Evolutionary conservation across 2,113 vertebrate species (phyloP), one percentile per base, ranked within the genome.

Genomic region (Mormyrus iriodes): DNA sequence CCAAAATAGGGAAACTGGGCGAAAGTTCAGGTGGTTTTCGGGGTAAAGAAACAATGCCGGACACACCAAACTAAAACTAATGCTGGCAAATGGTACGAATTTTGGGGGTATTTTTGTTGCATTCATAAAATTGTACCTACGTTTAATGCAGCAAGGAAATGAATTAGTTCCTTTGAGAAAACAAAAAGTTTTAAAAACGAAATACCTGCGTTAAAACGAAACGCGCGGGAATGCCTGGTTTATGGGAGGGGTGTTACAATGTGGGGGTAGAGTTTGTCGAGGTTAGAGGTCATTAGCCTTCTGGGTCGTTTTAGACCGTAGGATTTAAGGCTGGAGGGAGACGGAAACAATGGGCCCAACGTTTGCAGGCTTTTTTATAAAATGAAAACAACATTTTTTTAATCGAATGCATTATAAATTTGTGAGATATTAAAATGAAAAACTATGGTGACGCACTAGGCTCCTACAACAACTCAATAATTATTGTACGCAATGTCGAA

Each of bases 221-320:
- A 42, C 39, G 76, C 73, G 49, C 12, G 51, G 90, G 91, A 92
- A 91, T 89, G 79, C 44, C 73, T 55, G 86, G 79, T 83, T 90
- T 73, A 53, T 52, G 92, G 61, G n/a, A 93, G 92, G 94, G 39
- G 21, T 19, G 94, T 93, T 93, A 91, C 93, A 93, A 93, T 93
- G 89, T 92, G 92, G 93, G 92, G 92, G 92, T 90, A 92, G 93
- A 90, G 91, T 95, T 92, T 91, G 85, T 92, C 55, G 90, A 91
- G 95, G 95, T 96, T 91, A 94, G 82, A 96, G 97, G 97, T 96
- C 96, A 94, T 93, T 91, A 95, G 94, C 95, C 95, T 95, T 95
- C 95, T 96, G 95, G 94, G 93, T 95, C 95, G 94, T 96, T 92
- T 96, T 94, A 94, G 95, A 95, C 95, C 95, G 95, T 93, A 91